These are phyloP conservation scores for Phaethon lepturus DNA, from an alignment of 2,113 vertebrate species.

Conservation along the genomic window DNA sequence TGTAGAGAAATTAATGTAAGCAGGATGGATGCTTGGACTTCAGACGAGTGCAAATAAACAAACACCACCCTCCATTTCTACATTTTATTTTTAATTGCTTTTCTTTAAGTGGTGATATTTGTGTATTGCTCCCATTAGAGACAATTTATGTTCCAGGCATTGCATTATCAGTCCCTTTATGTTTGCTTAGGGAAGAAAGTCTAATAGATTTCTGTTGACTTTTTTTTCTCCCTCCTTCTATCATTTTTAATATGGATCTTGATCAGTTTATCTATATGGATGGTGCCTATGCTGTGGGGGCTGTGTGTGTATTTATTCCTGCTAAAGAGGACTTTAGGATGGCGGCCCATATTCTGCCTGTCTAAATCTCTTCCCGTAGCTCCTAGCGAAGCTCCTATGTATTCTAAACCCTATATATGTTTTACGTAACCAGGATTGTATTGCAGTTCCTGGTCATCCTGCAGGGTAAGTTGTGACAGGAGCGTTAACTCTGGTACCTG, in stretches of 20 bases:
- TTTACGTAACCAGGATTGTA: neutral
- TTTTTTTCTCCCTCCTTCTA: slow-evolving; percentile 39
- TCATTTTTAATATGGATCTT: slow-evolving; percentile 35
- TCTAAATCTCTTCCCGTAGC: neutral
- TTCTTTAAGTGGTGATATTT: slow-evolving; percentile 64
- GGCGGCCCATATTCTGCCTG: neutral
- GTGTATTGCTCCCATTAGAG: slow-evolving; percentile 64
- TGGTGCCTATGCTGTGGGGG: neutral
- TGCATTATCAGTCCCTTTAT: slow-evolving; percentile 64
- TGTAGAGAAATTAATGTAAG: neutral
- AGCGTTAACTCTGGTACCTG: neutral
- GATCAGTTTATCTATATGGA: neutral
- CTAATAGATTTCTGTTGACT: slow-evolving; percentile 63
- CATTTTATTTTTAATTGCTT: slow-evolving; percentile 63
- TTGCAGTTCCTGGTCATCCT: neutral
- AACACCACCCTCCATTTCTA: neutral
- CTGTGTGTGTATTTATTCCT: neutral
- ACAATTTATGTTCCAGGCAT: slow-evolving; percentile 58
- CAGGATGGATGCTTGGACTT: neutral
- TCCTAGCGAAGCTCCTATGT: neutral
- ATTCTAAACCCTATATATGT: neutral
- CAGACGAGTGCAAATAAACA: neutral
- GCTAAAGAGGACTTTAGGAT: neutral
- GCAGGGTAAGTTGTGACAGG: neutral
- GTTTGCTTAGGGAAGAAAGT: slow-evolving; percentile 63